Evolutionary conservation across 2,113 vertebrate genomes (phyloP).

Genomic region (Axis porcinus): DNA sequence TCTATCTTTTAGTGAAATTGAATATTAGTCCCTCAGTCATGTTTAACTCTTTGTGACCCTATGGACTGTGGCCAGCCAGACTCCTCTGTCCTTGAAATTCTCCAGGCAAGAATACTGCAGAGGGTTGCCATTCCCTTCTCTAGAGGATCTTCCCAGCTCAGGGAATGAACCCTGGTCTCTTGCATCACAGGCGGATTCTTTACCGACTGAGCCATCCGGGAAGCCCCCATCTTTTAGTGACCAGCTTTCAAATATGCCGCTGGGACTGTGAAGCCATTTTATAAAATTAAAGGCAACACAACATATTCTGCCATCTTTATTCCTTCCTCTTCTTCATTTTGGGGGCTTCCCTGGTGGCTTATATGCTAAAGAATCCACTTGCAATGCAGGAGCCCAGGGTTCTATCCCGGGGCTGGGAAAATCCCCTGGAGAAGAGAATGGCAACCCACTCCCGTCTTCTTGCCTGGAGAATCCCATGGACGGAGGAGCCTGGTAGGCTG

Average conservation of each 20-base stretch:
- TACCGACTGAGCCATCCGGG: accelerated
- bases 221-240: not conserved
- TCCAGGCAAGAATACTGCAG: not conserved
- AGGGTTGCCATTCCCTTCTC: not conserved
- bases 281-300: not conserved
- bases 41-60: not conserved
- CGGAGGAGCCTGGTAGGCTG: not conserved
- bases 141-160: not conserved
- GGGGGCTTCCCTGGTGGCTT: not conserved
- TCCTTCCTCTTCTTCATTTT: not conserved
- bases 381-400: not conserved
- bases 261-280: not conserved
- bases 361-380: not conserved
- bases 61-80: not conserved
- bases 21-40: not conserved
- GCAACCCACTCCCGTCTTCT: not conserved
- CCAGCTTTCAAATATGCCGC: not conserved
- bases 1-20: not conserved
- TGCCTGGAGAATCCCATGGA: not conserved
- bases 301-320: not conserved
- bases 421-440: not conserved
- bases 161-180: not conserved
- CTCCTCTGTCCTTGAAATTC: not conserved
- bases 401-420: not conserved
- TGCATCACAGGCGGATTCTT: not conserved